Base-by-base conservation (phyloP, 1,140 invertebrate genomes). In the Euura saliciscinereae region DNA sequence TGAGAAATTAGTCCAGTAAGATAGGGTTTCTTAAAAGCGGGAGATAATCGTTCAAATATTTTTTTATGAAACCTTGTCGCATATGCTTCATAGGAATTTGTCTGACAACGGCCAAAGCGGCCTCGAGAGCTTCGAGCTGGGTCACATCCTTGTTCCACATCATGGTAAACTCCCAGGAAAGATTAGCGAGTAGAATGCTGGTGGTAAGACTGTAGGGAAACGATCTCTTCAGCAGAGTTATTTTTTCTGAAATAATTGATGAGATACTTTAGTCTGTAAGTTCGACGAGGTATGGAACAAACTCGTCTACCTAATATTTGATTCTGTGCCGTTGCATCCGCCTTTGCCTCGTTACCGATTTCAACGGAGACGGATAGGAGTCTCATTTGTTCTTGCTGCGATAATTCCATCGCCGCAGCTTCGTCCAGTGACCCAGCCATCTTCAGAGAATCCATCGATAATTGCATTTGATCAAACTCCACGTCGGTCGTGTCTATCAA, bases 151-250 rank as follows among this genome's bases (percentile, higher is more conserved):
- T 95, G 82, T 94, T 93, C 96, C 96, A 98, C 69, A 90, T 90
- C 74, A 94, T 90, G 72, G 94, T 91, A 86, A 95, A 96, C 83
- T 98, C 96, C 97, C 96, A 98, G 77, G 92, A 92, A 88, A 97
- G 92, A 84, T 97, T 96, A 8, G 93, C 91, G 46, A 97, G 85
- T 44, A 98, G 84, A 45, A 94, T 91, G 78, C 93, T 92, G 45
- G 92, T 91, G 43, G 93, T 91, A 46, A 97, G 89, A 85, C 95
- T 97, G 72, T 96, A 92, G 1, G 96, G 96, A 84, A 98, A 97
- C 84, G 94, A 92, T 59, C 90, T 88, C 59, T 91, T 91, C 43
- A 95, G 84, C 42, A 93, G 78, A 8, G 76, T 45, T 46, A 88
- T 68, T 77, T 80, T 83, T 71, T 84, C 85, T 87, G 71, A 4